A percentile compares a stretch with the other conserved stretches of the same genome.
Evolutionary conservation across 2,113 vertebrate genomes (phyloP).

Genomic region (Syngnathus typhle): DNA sequence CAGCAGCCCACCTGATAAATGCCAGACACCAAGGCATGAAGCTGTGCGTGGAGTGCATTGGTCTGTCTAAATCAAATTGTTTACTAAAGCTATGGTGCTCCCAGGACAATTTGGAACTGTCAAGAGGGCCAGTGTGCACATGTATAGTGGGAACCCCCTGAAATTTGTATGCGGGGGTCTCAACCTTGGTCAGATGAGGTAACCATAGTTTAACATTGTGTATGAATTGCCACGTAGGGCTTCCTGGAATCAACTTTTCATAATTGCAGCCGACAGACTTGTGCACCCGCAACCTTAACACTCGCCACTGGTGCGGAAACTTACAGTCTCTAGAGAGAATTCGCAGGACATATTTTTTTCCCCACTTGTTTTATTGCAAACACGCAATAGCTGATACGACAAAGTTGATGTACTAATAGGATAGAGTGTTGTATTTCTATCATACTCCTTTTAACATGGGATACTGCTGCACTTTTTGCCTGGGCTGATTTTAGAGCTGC

Average conservation of each 20-base stretch:
- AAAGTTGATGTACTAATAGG: conserved; percentile 33
- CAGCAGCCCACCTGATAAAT: conserved; percentile 48
- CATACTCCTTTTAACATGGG: conserved; percentile 31
- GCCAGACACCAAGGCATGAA: conserved; percentile 23
- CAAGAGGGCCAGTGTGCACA: conserved; percentile 21
- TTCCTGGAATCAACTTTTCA: conserved; percentile 55
- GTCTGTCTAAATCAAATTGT: conserved; percentile 32
- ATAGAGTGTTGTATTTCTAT: conserved; percentile 42
- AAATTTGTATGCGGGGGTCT: conserved; percentile 21
- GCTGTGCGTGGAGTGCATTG: conserved; percentile 8
- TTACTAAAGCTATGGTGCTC: conserved; percentile 23
- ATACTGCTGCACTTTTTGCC: background rate
- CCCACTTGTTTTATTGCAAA: conserved; percentile 56
- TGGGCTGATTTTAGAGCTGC: background rate
- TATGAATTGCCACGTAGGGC: conserved; percentile 55
- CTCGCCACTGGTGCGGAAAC: conserved; percentile 58
- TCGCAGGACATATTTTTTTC: conserved; percentile 44
- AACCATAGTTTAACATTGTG: conserved; percentile 58
- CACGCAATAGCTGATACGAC: conserved; percentile 50
- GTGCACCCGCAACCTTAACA: conserved; percentile 56
- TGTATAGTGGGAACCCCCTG: conserved; percentile 7
- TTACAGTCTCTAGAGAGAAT: conserved; percentile 42
- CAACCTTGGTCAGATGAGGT: conserved; percentile 50
- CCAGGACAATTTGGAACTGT: conserved; percentile 30
- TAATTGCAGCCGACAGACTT: conserved; percentile 66